phyloP scores from a whole-genome alignment of 2,888 invertebrate species.

The Himalopsyche tibetana region DNA sequence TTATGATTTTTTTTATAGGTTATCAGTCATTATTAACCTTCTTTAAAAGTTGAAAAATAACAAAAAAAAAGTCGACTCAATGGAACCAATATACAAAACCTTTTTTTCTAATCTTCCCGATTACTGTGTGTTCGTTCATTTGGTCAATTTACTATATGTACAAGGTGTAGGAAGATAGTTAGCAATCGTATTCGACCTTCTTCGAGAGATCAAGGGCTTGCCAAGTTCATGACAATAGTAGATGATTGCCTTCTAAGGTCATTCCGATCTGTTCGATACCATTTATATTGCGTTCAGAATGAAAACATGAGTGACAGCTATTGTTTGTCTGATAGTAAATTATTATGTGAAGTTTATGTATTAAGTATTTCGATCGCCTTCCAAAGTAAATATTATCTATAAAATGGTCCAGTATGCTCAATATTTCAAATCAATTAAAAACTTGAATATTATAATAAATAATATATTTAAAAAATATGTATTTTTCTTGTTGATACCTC shows the following conservation, averaged over 20 bases:
- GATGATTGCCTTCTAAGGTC: slow-evolving; percentile 8
- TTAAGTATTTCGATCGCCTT: too few relatives aligned
- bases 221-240: background rate
- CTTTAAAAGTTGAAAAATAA: background rate
- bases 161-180: background rate
- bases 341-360: too few relatives aligned
- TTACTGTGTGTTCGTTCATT: background rate
- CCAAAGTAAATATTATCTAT: too few relatives aligned
- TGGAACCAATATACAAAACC: background rate
- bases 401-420: too few relatives aligned
- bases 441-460: too few relatives aligned
- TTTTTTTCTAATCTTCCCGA: background rate
- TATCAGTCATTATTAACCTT: background rate
- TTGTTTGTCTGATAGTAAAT: too few relatives aligned
- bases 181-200: background rate
- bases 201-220: background rate
- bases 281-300: background rate
- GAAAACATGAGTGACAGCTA: background rate
- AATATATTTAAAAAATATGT: too few relatives aligned
- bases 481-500: too few relatives aligned
- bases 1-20: too few relatives aligned
- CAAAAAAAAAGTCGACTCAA: background rate
- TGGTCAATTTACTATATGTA: background rate
- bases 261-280: background rate
- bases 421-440: too few relatives aligned